A percentile compares a stretch with the other conserved stretches of the same genome.
Evolutionary conservation across 2,113 vertebrate genomes (phyloP).

Genomic region (Dermatemys mawii): DNA sequence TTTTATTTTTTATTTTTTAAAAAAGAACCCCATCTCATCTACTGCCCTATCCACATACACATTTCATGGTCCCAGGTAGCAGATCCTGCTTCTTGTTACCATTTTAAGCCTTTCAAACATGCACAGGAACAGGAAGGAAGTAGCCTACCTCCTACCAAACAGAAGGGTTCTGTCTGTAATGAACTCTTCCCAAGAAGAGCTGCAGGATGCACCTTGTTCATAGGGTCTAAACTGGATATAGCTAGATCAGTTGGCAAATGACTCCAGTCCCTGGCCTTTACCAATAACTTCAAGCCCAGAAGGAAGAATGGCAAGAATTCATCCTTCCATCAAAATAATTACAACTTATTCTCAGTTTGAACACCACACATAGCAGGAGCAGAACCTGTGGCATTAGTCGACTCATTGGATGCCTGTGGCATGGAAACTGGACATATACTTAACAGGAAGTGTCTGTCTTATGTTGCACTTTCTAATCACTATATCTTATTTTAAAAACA

Average conservation of each 20-base stretch:
- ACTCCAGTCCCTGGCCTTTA: neutral
- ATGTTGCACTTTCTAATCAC: neutral
- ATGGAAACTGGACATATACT: neutral
- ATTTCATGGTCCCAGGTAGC: neutral
- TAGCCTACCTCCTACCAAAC: neutral
- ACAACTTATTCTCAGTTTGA: neutral
- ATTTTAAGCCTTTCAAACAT: neutral
- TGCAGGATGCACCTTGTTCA: neutral
- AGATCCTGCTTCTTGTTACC: neutral
- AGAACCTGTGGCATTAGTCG: neutral
- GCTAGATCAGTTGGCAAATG: neutral
- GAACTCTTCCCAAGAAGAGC: neutral
- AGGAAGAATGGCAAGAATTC: neutral
- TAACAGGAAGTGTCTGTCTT: neutral
- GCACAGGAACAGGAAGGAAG: neutral
- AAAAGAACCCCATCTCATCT: neutral
- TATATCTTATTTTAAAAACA: neutral
- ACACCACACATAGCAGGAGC: neutral
- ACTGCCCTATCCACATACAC: neutral
- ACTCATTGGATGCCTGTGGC: neutral
- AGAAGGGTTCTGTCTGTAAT: neutral
- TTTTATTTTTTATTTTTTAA: too few species aligned
- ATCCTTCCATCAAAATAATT: neutral
- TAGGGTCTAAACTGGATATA: neutral
- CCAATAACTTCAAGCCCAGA: neutral